Conservation (phyloP, 2,797 vertebrate species). For the Pelobates cultripes region DNA sequence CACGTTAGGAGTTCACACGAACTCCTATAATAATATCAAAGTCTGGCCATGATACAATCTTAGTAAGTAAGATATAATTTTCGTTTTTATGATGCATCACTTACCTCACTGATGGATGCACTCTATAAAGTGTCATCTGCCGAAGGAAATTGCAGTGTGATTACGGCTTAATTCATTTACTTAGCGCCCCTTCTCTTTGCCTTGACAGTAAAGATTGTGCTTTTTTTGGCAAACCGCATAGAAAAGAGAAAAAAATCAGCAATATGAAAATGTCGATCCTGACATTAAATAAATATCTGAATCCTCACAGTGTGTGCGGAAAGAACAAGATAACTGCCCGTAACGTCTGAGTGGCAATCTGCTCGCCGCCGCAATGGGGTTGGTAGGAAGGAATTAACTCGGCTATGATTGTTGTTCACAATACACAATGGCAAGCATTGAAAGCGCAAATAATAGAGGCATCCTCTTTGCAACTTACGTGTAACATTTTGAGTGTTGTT, state of each 20-base stretch:
- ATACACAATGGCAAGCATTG: not conserved
- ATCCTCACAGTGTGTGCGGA: not conserved
- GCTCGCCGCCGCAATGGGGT: not conserved
- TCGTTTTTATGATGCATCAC: too few relatives aligned
- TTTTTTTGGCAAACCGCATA: not conserved
- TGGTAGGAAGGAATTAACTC: not conserved
- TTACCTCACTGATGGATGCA: conserved; percentile 24
- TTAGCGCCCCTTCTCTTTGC: conserved; percentile 21
- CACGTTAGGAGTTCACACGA: too few relatives aligned
- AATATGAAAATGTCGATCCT: conserved; percentile 9
- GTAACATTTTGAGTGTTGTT: not conserved
- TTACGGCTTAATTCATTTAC: conserved; percentile 46
- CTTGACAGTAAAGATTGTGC: conserved; percentile 24
- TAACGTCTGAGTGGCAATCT: conserved; percentile 5
- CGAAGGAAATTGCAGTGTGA: conserved; percentile 46
- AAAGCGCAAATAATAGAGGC: not conserved
- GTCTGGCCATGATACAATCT: too few relatives aligned
- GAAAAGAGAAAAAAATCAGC: not conserved
- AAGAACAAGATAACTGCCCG: not conserved
- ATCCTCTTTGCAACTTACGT: not conserved
- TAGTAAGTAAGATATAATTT: conserved; percentile 27
- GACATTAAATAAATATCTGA: conserved; percentile 21
- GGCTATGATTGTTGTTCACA: conserved; percentile 1
- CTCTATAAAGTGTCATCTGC: conserved; percentile 41
- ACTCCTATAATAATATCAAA: too few relatives aligned